These are phyloP conservation scores for Paracentrotus lividus DNA, from an alignment of 53 echinoderm and acorn worm genomes.

Conservation along the genomic window DNA sequence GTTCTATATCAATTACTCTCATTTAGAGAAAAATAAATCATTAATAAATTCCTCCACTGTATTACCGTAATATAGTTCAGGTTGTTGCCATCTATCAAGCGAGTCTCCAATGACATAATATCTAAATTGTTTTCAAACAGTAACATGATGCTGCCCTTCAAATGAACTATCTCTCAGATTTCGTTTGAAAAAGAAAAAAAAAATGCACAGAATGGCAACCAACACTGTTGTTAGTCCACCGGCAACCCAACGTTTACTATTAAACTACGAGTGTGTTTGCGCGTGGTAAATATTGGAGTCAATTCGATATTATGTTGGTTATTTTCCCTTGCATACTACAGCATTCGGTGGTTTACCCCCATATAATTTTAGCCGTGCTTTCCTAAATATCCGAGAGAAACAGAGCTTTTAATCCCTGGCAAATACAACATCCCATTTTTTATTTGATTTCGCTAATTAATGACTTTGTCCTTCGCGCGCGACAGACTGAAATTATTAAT, in stretches of 20 bases:
- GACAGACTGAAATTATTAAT: slow-evolving; percentile 14
- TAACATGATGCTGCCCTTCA: slow-evolving; percentile 46
- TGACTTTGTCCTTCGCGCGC: slow-evolving; percentile 35
- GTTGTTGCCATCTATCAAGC: background rate
- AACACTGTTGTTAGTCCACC: background rate
- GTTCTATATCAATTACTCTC: too few relatives aligned
- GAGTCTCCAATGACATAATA: slow-evolving; percentile 27
- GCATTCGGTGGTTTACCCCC: background rate
- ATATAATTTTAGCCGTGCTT: background rate
- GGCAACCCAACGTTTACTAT: background rate
- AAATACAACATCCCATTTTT: slow-evolving; percentile 13
- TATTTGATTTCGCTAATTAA: slow-evolving; percentile 54
- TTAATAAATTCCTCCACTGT: background rate
- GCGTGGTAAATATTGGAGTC: slow-evolving; percentile 38
- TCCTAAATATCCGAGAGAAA: too few relatives aligned
- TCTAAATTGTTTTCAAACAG: slow-evolving; percentile 51
- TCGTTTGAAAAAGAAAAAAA: background rate
- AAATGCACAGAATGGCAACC: background rate
- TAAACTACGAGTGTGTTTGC: slow-evolving; percentile 55
- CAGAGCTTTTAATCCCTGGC: background rate
- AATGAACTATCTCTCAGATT: slow-evolving; percentile 40
- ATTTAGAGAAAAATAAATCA: background rate
- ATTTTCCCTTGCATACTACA: background rate
- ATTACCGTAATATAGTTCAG: background rate
- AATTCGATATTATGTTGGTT: slow-evolving; percentile 55